Conservation (phyloP, 2,888 invertebrate species). For the Aspidapion aeneum region DNA sequence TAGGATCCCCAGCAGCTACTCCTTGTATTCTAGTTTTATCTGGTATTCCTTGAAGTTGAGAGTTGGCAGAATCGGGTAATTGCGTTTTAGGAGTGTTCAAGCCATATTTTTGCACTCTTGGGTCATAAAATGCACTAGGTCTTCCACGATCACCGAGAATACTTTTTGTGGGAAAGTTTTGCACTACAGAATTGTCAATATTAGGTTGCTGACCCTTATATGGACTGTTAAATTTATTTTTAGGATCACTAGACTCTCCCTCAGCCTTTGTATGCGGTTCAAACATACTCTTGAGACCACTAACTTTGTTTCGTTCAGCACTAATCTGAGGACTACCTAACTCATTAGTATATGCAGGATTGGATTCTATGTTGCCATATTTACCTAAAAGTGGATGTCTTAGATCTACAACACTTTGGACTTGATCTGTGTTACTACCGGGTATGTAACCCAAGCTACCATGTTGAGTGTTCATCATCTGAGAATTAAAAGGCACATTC, state of each 20-base stretch:
- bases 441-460: background rate
- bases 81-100: background rate
- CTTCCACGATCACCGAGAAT: no score
- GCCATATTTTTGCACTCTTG: background rate
- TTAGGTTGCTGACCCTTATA: no score
- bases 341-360: background rate
- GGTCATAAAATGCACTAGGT: background rate
- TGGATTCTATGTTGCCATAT: background rate
- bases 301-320: background rate
- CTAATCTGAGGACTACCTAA: background rate
- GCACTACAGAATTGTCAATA: no score
- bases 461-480: background rate
- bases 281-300: background rate
- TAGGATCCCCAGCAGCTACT: background rate
- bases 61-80: background rate
- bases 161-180: no score
- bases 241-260: background rate
- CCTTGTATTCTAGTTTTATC: background rate
- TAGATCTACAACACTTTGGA: background rate
- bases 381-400: background rate
- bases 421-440: background rate
- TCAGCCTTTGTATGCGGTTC: background rate
- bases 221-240: no score
- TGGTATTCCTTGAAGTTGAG: background rate
- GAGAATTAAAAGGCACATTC: background rate